Percentiles rank a stretch among this genome's conserved stretches.
phyloP scores from a whole-genome alignment of 64 coral and sea anemone species.

The Stichodactyla helianthus region DNA sequence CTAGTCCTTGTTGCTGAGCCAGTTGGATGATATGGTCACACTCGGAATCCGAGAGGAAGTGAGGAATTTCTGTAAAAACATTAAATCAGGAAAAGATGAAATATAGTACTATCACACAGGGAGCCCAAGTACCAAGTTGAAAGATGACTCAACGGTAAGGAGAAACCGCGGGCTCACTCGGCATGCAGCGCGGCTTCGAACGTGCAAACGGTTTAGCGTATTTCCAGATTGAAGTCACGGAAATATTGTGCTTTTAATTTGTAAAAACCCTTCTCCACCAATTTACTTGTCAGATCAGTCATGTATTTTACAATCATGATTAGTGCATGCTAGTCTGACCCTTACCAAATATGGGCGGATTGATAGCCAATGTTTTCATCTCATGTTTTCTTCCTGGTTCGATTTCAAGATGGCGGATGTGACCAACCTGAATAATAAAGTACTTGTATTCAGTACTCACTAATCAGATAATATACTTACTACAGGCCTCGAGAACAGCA shows the following conservation, averaged over 20 bases:
- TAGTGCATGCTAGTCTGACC: too few species aligned
- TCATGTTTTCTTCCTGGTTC: constrained; percentile 2
- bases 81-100: neutral
- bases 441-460: neutral
- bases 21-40: constrained; percentile 62
- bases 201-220: too few species aligned
- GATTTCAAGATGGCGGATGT: constrained; percentile 24
- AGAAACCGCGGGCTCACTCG: too few species aligned
- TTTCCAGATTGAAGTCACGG: too few species aligned
- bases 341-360: constrained; percentile 59
- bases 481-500: too few species aligned
- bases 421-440: constrained; percentile 36
- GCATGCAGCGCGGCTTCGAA: too few species aligned
- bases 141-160: too few species aligned
- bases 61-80: neutral
- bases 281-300: too few species aligned
- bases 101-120: neutral
- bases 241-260: too few species aligned
- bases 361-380: constrained; percentile 37
- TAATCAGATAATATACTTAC: too few species aligned
- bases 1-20: constrained; percentile 64
- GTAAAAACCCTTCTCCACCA: too few species aligned
- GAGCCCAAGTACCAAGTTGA: neutral
- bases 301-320: neutral
- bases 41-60: constrained; percentile 70